Base-by-base conservation (phyloP, 2,113 vertebrate genomes). In the Falco punctatus region DNA sequence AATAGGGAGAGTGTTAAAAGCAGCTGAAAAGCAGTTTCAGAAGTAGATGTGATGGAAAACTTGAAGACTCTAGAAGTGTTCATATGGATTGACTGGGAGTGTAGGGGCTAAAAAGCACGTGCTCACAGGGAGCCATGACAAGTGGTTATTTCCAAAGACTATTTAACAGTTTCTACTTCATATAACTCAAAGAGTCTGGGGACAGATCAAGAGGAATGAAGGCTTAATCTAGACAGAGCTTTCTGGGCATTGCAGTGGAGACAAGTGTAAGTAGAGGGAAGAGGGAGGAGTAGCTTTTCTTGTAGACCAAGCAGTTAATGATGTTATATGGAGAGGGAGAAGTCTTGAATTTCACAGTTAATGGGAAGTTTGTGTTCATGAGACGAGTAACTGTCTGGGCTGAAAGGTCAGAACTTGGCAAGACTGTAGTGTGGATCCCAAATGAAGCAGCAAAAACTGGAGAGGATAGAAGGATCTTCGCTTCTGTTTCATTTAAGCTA, bases 321-420 rank as follows among this genome's bases (percentile, higher is more conserved):
- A 10, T 73, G 51, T 42, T 67, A 5, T n/a, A 5, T 12, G 40
- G n/a, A 55, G 32, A 77, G 38, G 22, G 52, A 65, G 35, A 64
- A 22, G 17, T 58, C 64, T 66, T 18, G 28, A 78, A 32, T 51
- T 88, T 81, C 51, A 10, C 16, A 81, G 65, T 78, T 74, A 79
- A 32, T 51, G 48, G 14, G 24, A 88, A 59, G 30, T 86, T 88
- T 30, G 23, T 95, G 42, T 74, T 91, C 26, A 58, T 73, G 54
- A 22, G 0, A 0, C 38, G 52, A 88, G 26, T 82, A 86, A 65
- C 38, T 79, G 55, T 72, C 79, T 78, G 73, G 72, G 28, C 83
- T 96, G 65, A 83, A 96, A 94, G 90, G 85, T 90, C 78, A 88
- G 74, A 80, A 81, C 58, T 79, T 82, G 33, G 24, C 46, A 49